Evolutionary conservation across 1,140 invertebrate species (phyloP).

Genomic region (Zaprionus inermis): DNA sequence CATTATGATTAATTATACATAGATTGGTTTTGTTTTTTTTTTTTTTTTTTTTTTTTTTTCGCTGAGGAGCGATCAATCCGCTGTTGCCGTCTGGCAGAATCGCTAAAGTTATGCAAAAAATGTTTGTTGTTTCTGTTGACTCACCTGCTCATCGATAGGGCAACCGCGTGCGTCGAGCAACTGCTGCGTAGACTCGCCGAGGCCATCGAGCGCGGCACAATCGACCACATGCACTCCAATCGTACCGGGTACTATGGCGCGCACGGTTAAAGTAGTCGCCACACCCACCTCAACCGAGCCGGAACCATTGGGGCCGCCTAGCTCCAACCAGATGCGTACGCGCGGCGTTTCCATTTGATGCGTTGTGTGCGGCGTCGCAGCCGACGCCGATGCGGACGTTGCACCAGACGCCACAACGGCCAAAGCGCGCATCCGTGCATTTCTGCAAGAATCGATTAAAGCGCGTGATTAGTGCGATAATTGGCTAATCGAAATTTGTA

Average conservation of each 20-base stretch:
- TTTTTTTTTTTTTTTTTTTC: neutral
- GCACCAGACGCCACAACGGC: conserved; percentile 38
- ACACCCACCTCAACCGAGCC: conserved; percentile 89
- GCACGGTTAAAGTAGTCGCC: conserved; percentile 88
- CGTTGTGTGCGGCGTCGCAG: neutral
- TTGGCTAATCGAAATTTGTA: neutral
- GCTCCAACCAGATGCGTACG: conserved; percentile 89
- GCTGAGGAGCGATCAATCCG: conserved; percentile 8
- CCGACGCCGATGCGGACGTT: conserved; percentile 7
- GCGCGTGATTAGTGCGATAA: neutral
- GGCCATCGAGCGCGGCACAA: conserved; percentile 90
- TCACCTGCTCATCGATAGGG: conserved; percentile 88
- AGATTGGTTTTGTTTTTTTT: conserved; percentile 30
- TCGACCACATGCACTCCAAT: conserved; percentile 90
- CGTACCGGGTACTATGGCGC: conserved; percentile 88
- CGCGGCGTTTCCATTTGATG: conserved; percentile 70
- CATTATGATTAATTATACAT: conserved; percentile 58
- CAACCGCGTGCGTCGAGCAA: conserved; percentile 89
- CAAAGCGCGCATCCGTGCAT: conserved; percentile 78
- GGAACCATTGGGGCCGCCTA: conserved; percentile 84
- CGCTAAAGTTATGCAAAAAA: conserved; percentile 5
- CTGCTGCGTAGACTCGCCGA: conserved; percentile 88
- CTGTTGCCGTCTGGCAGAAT: conserved; percentile 30
- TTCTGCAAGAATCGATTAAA: conserved; percentile 52
- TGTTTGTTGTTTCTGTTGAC: conserved; percentile 16